Percentiles rank a stretch among this genome's conserved stretches.
Conservation (phyloP, 2,888 invertebrate genomes). For the Lasius platythorax region DNA sequence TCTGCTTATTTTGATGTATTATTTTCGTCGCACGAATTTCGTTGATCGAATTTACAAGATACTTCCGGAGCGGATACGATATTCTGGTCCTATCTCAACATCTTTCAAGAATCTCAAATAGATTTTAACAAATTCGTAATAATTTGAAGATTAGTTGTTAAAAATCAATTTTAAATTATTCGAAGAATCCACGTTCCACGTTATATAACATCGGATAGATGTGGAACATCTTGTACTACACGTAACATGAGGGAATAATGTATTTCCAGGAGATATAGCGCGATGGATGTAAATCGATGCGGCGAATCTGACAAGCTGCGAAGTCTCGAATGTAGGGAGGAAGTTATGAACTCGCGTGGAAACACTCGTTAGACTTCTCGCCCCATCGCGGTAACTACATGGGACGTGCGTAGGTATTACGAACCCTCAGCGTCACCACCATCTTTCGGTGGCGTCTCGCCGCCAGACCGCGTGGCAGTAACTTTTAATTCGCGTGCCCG, state of each 20-base stretch:
- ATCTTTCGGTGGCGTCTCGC: conserved; percentile 48
- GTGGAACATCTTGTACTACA: not conserved
- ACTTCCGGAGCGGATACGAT: not conserved
- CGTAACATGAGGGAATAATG: conserved; percentile 3
- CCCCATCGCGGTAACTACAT: conserved; percentile 2
- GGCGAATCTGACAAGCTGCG: conserved; percentile 25
- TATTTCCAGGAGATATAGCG: not conserved
- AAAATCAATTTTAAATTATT: not conserved
- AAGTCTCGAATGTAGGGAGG: conserved; percentile 11
- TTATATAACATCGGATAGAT: not conserved
- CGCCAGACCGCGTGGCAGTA: conserved; percentile 69
- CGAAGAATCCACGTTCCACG: not conserved
- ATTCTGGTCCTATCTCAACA: not conserved
- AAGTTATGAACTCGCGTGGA: conserved; percentile 30
- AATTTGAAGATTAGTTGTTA: not conserved
- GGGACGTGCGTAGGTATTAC: conserved; percentile 24
- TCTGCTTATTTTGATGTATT: not conserved
- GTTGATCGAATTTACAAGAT: not conserved
- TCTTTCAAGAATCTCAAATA: not conserved
- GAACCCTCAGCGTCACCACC: conserved; percentile 28
- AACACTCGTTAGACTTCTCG: conserved; percentile 45
- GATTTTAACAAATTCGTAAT: not conserved
- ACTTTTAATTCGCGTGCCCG: conserved; percentile 86
- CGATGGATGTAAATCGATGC: conserved; percentile 40
- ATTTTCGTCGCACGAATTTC: not conserved